phyloP scores from a whole-genome alignment of 2,888 invertebrate genomes.

The Drosophila fulvimacula region DNA sequence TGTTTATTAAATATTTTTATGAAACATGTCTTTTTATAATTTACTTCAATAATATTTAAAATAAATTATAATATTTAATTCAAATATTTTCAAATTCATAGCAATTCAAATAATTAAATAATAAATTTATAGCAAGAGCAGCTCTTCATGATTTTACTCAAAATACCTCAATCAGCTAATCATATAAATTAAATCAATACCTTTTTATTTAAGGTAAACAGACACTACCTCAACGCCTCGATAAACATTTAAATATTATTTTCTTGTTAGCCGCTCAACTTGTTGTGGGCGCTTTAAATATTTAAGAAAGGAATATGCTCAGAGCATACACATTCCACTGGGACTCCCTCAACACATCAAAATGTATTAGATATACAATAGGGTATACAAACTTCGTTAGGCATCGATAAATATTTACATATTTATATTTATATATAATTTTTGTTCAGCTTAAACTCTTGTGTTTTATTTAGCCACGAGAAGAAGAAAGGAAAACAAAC shows the following conservation, averaged over 20 bases:
- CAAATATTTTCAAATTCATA: too few species aligned
- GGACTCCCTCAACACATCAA: background rate
- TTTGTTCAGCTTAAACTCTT: slow-evolving; percentile 11
- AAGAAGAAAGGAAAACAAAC: slow-evolving; percentile 17
- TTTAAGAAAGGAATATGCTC: background rate
- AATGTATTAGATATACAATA: background rate
- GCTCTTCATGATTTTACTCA: background rate
- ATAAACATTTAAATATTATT: slow-evolving; percentile 2
- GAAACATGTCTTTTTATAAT: too few species aligned
- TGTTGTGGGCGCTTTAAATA: background rate
- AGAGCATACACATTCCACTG: background rate
- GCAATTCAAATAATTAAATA: too few species aligned
- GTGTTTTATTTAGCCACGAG: slow-evolving; percentile 14
- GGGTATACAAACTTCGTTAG: slow-evolving; percentile 6
- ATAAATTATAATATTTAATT: too few species aligned
- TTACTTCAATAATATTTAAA: too few species aligned
- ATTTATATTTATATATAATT: slow-evolving; percentile 1
- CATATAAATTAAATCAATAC: background rate
- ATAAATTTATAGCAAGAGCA: too few species aligned
- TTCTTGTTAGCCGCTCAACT: background rate
- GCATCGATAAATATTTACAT: slow-evolving; percentile 13
- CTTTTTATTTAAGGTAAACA: background rate
- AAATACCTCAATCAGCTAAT: background rate
- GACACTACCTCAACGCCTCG: background rate
- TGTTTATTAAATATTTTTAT: too few species aligned